Conservation (phyloP, 2,888 invertebrate species). For the Mesopsocus fuscifrons region DNA sequence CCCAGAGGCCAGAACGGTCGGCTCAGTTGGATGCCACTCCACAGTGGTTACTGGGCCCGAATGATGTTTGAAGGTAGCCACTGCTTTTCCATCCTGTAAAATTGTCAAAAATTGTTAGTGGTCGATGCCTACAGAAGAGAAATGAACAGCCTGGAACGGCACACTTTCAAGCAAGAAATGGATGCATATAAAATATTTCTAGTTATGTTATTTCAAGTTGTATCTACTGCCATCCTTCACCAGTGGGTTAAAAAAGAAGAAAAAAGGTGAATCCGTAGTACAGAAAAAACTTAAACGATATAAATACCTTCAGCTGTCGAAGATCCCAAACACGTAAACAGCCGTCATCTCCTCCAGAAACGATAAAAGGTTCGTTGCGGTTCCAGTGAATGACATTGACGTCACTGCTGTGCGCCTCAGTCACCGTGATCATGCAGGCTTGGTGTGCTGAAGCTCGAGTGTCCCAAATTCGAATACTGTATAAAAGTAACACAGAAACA, state of each 20-base stretch:
- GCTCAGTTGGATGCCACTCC: slow-evolving; percentile 91
- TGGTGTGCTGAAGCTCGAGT: slow-evolving; percentile 65
- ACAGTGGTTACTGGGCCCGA: slow-evolving; percentile 83
- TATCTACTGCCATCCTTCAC: too few relatives aligned
- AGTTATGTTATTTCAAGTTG: too few relatives aligned
- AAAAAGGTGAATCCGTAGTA: too few relatives aligned
- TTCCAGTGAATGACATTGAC: slow-evolving; percentile 99
- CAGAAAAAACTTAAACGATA: too few relatives aligned
- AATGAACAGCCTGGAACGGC: neutral
- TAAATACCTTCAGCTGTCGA: slow-evolving; percentile 56
- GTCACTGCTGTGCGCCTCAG: slow-evolving; percentile 75
- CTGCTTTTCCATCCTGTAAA: slow-evolving; percentile 38
- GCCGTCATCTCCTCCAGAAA: slow-evolving; percentile 94
- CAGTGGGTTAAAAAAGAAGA: too few relatives aligned
- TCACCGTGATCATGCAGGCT: slow-evolving; percentile 78
- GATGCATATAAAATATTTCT: neutral
- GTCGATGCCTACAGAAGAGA: neutral
- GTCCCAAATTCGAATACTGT: slow-evolving; percentile 87
- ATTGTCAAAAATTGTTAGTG: neutral
- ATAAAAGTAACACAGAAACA: slow-evolving; percentile 12
- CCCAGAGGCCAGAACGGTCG: slow-evolving; percentile 80
- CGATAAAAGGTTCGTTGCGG: slow-evolving; percentile 69
- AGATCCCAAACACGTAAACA: slow-evolving; percentile 90
- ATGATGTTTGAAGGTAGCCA: slow-evolving; percentile 92
- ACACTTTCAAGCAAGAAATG: slow-evolving; percentile 5